Evolutionary conservation across 2,888 invertebrate species (phyloP), one percentile per base, ranked within the genome.

Genomic region (Leptinotarsa juncta): DNA sequence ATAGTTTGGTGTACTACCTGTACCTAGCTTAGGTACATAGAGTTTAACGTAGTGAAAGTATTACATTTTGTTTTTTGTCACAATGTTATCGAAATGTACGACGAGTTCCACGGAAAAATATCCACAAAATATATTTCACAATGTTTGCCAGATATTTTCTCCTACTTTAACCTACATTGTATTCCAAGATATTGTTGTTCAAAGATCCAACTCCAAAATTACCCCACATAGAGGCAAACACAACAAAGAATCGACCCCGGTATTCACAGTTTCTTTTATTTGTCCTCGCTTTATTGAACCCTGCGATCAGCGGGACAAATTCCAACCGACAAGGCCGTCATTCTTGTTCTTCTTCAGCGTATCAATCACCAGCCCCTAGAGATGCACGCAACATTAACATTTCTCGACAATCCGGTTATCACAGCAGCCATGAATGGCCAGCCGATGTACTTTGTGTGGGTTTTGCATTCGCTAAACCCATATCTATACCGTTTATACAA

Each of bases 361-460:
- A 62, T 62, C 62, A 62, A 62, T 62, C 62, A 62, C 32, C 62
- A 62, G 62, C 62, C 62, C 62, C 62, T 62, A 42, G 10, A 42
- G 32, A 62, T 42, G 62, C 16, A 62, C 62, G 62, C 62, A 32
- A 12, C 62, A 62, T 62, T n/a, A 62, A 42, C 62, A 62, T 62
- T 62, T 62, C 62, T 62, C 62, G 62, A 62, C 62, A 62, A 62
- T 62, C 62, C 62, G 62, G 62, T 62, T 62, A 62, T 62, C 62
- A 5, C n/a, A 12, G 62, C 32, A n/a, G 62, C 42, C 32, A 62
- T 62, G 62, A 62, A 62, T 62, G 62, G 62, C 62, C 62, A 26
- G 32, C 32, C 62, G 62, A 32, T n/a, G 51, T 51, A 16, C 3
- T 15, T n/a, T 32, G 62, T 32, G 62, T 62, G 62, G 62, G 62